phyloP scores from a whole-genome alignment of 2,888 invertebrate species.

The Acronicta alni region DNA sequence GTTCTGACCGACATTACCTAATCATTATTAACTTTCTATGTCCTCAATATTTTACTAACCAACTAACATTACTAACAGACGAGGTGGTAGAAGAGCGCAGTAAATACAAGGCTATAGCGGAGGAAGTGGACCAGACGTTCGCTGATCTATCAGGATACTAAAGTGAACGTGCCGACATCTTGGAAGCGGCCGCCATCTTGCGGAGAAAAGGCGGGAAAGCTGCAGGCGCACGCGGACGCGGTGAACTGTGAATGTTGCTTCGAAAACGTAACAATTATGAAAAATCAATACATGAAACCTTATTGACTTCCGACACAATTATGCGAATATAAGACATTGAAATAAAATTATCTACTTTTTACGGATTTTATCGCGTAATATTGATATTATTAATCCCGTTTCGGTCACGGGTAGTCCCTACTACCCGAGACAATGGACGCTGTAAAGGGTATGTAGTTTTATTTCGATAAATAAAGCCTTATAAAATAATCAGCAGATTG shows the following conservation, averaged over 20 bases:
- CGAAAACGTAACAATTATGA: constrained; percentile 42
- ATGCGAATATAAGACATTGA: too few species aligned
- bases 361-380: too few species aligned
- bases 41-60: constrained; percentile 57
- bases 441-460: too few species aligned
- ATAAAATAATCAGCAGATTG: constrained; percentile 13
- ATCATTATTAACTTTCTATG: constrained; percentile 2
- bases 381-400: too few species aligned
- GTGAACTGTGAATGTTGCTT: constrained; percentile 52
- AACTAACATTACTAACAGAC: constrained; percentile 90
- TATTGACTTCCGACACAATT: neutral
- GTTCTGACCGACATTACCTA: too few species aligned
- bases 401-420: too few species aligned
- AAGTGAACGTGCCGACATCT: constrained; percentile 48
- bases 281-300: constrained; percentile 44
- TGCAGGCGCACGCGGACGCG: constrained; percentile 50
- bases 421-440: too few species aligned
- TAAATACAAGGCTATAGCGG: constrained; percentile 99
- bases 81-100: constrained; percentile 97
- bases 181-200: constrained; percentile 64
- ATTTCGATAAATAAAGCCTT: too few species aligned
- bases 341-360: too few species aligned
- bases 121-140: constrained; percentile 99
- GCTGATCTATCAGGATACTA: constrained; percentile 98
- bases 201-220: constrained; percentile 58